Base-by-base conservation (phyloP, 1,140 invertebrate genomes). In the Alviniconcha marisindica region DNA sequence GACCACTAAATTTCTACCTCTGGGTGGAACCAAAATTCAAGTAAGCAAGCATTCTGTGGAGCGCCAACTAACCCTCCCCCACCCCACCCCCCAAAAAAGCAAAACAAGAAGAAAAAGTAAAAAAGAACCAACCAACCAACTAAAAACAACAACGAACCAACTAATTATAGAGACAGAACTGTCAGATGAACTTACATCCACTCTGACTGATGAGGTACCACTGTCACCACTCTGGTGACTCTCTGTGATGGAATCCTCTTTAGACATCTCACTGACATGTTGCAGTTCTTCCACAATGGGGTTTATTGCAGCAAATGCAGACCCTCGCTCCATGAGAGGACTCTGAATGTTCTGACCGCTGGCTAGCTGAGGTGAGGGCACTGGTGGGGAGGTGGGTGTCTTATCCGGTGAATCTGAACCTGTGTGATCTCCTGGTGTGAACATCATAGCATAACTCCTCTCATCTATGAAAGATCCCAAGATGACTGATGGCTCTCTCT, bases 191-290 rank as follows among this genome's bases (percentile, higher is more conserved):
- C 60, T n/a, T n/a, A 63, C 60, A 63, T 63, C 60, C 4, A 63
- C 60, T 31, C 60, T 63, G 60, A 76, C 73, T 24, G 38, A 24
- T 3, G 73, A 76, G 42, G 21, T 42, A 24, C n/a, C 33, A 31
- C 73, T 76, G 73, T 44, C 38, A 18, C 21, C 40, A 38, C 0
- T 44, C 12, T 31, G 0, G 38, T 76, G 42, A n/a, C 73, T 44
- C 10, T 76, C n/a, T 40, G 36, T 76, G 24, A 40, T 76, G 24
- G 73, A 76, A 1, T 71, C 80, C 76, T 54, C 77, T 15, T 31
- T 38, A 1, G 83, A 84, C 86, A 87, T 86, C 36, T 86, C 82
- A 60, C 87, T 88, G 24, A 86, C 87, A 76, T 89, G 86, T 44
- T 88, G 88, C n/a, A 87, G 80, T 81, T 88, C 86, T 60, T 87